A percentile compares a stretch with the other conserved stretches of the same genome.
Evolutionary conservation across 2,113 vertebrate genomes (phyloP).

Genomic region (Rhinoptilus africanus): DNA sequence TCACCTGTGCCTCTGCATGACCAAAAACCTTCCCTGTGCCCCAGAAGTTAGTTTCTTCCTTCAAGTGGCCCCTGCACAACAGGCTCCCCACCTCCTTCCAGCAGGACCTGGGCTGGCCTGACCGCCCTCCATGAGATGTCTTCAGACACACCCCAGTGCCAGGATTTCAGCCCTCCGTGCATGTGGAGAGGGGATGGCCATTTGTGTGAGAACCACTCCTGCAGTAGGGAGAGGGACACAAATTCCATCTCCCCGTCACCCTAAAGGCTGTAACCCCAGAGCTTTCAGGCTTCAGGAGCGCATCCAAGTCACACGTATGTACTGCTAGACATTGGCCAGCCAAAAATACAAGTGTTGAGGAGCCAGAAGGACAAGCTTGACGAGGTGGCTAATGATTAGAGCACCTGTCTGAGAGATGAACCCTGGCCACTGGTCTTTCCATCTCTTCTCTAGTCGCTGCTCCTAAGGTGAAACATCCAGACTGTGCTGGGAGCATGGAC

Average conservation of each 20-base stretch:
- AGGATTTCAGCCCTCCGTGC: fast-evolving
- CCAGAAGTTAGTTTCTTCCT: background rate
- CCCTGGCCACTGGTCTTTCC: background rate
- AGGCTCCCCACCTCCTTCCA: background rate
- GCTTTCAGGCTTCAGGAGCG: background rate
- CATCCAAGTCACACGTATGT: background rate
- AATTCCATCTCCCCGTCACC: background rate
- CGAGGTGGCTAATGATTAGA: background rate
- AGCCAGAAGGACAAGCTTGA: background rate
- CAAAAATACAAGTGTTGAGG: background rate
- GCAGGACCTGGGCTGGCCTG: background rate
- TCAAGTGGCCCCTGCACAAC: background rate
- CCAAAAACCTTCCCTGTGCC: background rate
- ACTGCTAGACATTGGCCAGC: background rate
- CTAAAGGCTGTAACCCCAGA: background rate
- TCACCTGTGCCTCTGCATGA: background rate
- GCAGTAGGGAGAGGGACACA: background rate
- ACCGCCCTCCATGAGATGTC: background rate
- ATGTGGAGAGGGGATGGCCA: too few relatives aligned
- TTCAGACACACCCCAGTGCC: background rate
- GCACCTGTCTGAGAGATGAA: background rate
- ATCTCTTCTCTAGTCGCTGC: background rate
- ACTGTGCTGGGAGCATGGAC: background rate
- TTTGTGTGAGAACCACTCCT: background rate
- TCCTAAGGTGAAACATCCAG: background rate